Base-by-base conservation (phyloP, 37 sponge, comb jelly and placozoan species). In the Hexactinellida sp. region DNA sequence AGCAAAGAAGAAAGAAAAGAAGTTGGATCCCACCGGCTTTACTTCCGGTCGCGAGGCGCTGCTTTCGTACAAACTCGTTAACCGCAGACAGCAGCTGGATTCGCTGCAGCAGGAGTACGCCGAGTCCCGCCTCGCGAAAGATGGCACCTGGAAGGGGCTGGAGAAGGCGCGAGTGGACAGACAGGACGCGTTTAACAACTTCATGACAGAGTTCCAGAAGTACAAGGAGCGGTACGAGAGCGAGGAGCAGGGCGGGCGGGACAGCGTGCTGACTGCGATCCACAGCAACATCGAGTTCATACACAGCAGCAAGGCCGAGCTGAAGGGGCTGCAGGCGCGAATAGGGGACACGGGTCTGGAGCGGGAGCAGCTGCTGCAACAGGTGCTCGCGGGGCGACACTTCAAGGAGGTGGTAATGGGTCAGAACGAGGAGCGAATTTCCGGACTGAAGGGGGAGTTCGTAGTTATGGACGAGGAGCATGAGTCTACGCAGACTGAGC, bases 281-380 rank as follows among this genome's bases (percentile, higher is more conserved):
- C 76, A 63, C 76, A 63, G 76, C 34, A 63, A 63, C 13, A 63
- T 63, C 34, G 76, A 63, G 3, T 63, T 63, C 76, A 63, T 63
- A 63, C 76, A 63, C 76, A 63, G 30, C 25, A 63, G 76, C 30
- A 63, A 63, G 34, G 76, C 76, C 25, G 76, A 63, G 34, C 1
- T 63, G 5, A 63, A 63, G 34, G 76, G 13, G 30, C 76, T 63
- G 34, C 19, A 63, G 76, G 76, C 3, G 76, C 3, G 76, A 28
- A 63, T 63, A 3, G 3, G 76, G 21, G 30, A 63, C 13, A 63
- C 76, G 34, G 76, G 76, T 7, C 25, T 7, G 28, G 76, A 63
- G 30, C 3, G 30, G 76, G 76, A 63, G 76, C 19, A 32, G 32
- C 30, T 63, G 30, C 13, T 63, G 28, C 19, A 63, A 28, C 3